Evolutionary conservation across 2,888 invertebrate genomes (phyloP).

Genomic region (Campaea margaritaria): DNA sequence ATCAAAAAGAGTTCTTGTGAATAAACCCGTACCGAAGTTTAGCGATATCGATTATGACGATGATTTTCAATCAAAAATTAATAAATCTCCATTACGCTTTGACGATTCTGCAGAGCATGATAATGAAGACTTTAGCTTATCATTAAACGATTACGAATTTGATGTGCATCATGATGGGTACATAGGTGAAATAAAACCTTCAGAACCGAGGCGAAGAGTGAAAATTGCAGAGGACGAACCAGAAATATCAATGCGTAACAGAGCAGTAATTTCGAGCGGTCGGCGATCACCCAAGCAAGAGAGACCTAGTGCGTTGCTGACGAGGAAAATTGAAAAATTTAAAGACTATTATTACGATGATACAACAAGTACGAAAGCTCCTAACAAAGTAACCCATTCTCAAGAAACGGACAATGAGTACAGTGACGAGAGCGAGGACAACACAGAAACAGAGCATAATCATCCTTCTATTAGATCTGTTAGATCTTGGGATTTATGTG

Average conservation of each 20-base stretch:
- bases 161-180: constrained; percentile 76
- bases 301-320: constrained; percentile 36
- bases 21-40: constrained; percentile 73
- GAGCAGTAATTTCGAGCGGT: constrained; percentile 37
- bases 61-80: constrained; percentile 63
- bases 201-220: constrained; percentile 56
- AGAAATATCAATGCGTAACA: constrained; percentile 45
- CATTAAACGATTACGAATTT: constrained; percentile 74
- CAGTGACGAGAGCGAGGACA: constrained; percentile 57
- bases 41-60: constrained; percentile 65
- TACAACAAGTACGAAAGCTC: constrained; percentile 42
- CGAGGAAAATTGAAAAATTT: constrained; percentile 47
- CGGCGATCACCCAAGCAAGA: constrained; percentile 43
- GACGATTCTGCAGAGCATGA: constrained; percentile 68
- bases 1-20: constrained; percentile 52
- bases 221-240: constrained; percentile 6
- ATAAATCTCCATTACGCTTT: constrained; percentile 46
- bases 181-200: constrained; percentile 62
- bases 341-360: constrained; percentile 65
- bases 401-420: constrained; percentile 48
- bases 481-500: constrained; percentile 56
- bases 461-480: constrained; percentile 45
- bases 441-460: constrained; percentile 51
- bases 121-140: constrained; percentile 69
- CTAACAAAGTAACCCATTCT: constrained; percentile 40